These are phyloP conservation scores for Neocrepidodera transversa DNA, from an alignment of 2,888 invertebrate species.

Conservation along the genomic window DNA sequence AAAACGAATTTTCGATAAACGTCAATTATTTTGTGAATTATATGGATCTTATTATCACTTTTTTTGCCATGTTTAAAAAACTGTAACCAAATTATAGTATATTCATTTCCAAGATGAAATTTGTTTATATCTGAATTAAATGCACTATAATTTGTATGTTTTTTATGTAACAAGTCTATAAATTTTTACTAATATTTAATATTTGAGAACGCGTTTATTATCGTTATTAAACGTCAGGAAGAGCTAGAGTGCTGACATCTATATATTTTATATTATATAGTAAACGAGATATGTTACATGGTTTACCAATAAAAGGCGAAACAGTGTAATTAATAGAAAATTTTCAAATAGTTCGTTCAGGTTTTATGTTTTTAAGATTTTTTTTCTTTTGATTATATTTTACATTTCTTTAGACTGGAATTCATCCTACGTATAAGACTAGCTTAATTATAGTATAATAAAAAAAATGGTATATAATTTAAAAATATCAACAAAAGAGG, in stretches of 20 bases:
- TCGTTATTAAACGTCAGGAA: too few species aligned
- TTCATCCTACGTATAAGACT: constrained; percentile 46
- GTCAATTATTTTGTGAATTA: too few species aligned
- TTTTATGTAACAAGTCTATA: too few species aligned
- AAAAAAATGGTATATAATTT: constrained; percentile 39
- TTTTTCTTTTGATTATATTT: constrained; percentile 15
- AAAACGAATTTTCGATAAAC: too few species aligned
- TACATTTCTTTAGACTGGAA: constrained; percentile 22
- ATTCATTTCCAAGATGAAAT: too few species aligned
- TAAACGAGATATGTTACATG: constrained; percentile 13
- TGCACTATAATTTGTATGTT: too few species aligned
- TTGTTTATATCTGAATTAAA: too few species aligned
- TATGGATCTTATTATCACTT: too few species aligned
- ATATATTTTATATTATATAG: constrained; percentile 5
- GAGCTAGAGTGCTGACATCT: constrained; percentile 14
- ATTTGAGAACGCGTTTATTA: too few species aligned
- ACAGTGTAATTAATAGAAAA: background rate
- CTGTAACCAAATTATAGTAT: too few species aligned
- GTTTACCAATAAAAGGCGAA: constrained; percentile 5
- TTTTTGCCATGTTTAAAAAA: too few species aligned
- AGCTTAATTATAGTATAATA: constrained; percentile 46
- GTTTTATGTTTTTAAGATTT: constrained; percentile 6
- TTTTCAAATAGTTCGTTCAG: background rate
- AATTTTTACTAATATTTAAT: too few species aligned
- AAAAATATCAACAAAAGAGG: constrained; percentile 37